Conservation (phyloP, 2,113 vertebrate species). For the Pitta sordida region DNA sequence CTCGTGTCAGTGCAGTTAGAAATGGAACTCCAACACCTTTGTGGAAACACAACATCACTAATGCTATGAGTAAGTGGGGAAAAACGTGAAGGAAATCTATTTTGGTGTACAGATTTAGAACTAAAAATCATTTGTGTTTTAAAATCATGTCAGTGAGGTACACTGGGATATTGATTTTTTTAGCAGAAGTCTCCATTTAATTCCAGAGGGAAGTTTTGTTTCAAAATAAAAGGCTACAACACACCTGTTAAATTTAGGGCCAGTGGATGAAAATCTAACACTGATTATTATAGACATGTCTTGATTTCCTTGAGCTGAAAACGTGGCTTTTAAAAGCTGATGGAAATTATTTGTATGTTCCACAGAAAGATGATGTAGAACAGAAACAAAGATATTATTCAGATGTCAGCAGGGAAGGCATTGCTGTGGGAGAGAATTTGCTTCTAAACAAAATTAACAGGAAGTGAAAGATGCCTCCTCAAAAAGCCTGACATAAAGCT, state of each 20-base stretch:
- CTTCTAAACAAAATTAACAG: constrained; percentile 21
- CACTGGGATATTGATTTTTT: background rate
- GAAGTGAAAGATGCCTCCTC: constrained; percentile 14
- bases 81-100: constrained; percentile 29
- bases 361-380: background rate
- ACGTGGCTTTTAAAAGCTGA: background rate
- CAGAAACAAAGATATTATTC: background rate
- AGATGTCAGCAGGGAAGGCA: background rate
- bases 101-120: background rate
- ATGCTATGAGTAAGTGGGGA: background rate
- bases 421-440: background rate
- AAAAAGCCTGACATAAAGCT: background rate
- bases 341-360: background rate
- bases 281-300: background rate
- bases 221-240: background rate
- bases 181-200: background rate
- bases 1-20: background rate
- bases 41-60: background rate
- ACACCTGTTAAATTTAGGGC: background rate
- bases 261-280: background rate
- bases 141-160: constrained; percentile 8
- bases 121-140: constrained; percentile 26
- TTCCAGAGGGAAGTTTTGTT: background rate
- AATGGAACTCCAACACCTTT: background rate
- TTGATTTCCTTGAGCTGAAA: background rate